Evolutionary conservation across 2,113 vertebrate species (phyloP), one percentile per base, ranked within the genome.

Genomic region (Podocnemis expansa): DNA sequence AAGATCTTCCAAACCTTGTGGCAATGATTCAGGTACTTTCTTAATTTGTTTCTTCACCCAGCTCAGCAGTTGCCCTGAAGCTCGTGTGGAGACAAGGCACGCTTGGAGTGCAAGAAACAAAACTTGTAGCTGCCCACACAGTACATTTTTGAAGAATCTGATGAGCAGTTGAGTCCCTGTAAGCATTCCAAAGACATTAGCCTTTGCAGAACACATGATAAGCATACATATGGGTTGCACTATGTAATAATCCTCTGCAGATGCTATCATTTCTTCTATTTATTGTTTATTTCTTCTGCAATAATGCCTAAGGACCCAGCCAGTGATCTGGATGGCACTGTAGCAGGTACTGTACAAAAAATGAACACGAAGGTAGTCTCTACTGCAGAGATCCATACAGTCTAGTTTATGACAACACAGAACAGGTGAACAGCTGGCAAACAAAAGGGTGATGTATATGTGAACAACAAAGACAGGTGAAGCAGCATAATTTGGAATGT

Each of bases 81-180:
- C 25, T 70, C 45, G 41, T 31, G 55, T 10, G 79, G 19, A 78
- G 78, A 58, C 67, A 63, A 47, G 24, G 58, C 70, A 80, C 14
- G 25, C 54, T 54, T 55, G n/a, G 13, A 5, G 29, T 78, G 76
- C 25, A 21, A 56, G 24, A 27, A 58, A 89, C 80, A 80, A 51
- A 4, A 56, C 67, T 14, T 0, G 29, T 29, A 56, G 75, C 52
- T 81, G 56, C 78, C 78, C 51, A 78, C 47, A 75, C 0, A 0
- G 22, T 86, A 86, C 76, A 80, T 67, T 58, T 88, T n/a, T 78
- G 14, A 10, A 63, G 60, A 75, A 81, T 45, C 2, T 87, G 58
- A 78, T 29, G 41, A 94, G 21, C 22, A 41, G 89, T 91, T 88
- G 84, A 34, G 84, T 78, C 89, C 91, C 47, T 87, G 87, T 51